These are phyloP conservation scores for Harmothoe impar DNA, from an alignment of 2,888 invertebrate species.

Conservation along the genomic window DNA sequence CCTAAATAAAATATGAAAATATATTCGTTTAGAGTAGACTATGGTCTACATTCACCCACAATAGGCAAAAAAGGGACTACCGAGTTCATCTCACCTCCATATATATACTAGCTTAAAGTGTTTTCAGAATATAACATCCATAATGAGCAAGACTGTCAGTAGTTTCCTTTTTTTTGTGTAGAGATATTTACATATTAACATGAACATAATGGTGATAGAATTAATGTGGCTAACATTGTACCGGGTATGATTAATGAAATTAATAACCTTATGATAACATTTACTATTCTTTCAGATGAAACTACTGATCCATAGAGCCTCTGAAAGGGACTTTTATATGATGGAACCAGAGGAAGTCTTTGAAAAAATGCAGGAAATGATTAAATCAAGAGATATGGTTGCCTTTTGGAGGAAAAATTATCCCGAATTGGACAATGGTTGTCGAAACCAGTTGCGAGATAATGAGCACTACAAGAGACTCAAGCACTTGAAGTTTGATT, in stretches of 20 bases:
- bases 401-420: neutral
- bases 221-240: neutral
- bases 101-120: too few species aligned
- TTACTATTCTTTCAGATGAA: neutral
- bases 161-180: too few species aligned
- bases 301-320: neutral
- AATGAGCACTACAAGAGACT: neutral
- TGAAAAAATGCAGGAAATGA: neutral
- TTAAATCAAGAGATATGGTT: constrained; percentile 1
- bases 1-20: too few species aligned
- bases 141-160: neutral
- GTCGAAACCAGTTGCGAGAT: neutral
- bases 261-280: neutral
- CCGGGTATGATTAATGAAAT: too few species aligned
- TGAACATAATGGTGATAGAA: neutral
- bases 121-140: neutral
- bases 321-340: neutral
- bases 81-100: too few species aligned
- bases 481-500: neutral
- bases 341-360: neutral
- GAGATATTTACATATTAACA: too few species aligned
- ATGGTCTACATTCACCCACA: too few species aligned
- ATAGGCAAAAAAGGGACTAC: too few species aligned
- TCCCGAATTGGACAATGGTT: neutral
- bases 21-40: too few species aligned